A percentile compares a stretch with the other conserved stretches of the same genome.
phyloP scores from a whole-genome alignment of 2,113 vertebrate species.

The Elephas maximus region DNA sequence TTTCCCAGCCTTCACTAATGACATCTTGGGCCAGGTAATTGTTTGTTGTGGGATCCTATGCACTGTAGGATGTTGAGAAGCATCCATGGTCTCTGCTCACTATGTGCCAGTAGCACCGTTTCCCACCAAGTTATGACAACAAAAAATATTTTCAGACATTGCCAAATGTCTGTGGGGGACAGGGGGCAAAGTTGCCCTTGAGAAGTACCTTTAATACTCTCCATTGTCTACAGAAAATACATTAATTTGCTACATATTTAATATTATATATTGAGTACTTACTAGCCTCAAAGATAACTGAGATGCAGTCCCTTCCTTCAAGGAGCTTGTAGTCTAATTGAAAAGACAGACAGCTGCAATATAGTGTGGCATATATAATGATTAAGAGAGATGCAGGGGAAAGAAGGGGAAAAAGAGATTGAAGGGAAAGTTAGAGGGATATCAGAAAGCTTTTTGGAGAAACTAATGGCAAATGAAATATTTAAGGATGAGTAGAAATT shows the following conservation, averaged over 20 bases:
- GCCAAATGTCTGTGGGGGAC: not conserved
- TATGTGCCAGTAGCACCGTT: not conserved
- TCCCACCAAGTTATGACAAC: not conserved
- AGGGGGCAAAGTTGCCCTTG: not conserved
- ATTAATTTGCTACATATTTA: slow-evolving; percentile 47
- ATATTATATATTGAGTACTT: slow-evolving; percentile 24
- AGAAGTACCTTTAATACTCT: not conserved
- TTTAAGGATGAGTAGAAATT: not conserved
- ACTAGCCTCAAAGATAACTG: slow-evolving; percentile 7
- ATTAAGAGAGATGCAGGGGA: slow-evolving; percentile 24
- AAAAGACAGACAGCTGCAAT: not conserved
- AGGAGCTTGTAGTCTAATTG: not conserved
- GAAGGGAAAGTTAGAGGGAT: not conserved
- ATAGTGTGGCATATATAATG: not conserved
- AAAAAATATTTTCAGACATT: slow-evolving; percentile 27
- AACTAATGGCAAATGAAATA: not conserved
- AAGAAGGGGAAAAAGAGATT: not conserved
- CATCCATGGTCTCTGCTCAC: not conserved
- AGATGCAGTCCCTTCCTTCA: not conserved
- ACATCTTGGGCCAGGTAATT: not conserved
- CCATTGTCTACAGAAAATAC: not conserved
- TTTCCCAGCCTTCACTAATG: not conserved
- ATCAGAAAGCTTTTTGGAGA: not conserved
- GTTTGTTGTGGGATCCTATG: not conserved
- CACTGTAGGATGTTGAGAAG: not conserved